Evolutionary conservation across 2,113 vertebrate genomes (phyloP), one percentile per base, ranked within the genome.

Genomic region (Engystomops pustulosus): DNA sequence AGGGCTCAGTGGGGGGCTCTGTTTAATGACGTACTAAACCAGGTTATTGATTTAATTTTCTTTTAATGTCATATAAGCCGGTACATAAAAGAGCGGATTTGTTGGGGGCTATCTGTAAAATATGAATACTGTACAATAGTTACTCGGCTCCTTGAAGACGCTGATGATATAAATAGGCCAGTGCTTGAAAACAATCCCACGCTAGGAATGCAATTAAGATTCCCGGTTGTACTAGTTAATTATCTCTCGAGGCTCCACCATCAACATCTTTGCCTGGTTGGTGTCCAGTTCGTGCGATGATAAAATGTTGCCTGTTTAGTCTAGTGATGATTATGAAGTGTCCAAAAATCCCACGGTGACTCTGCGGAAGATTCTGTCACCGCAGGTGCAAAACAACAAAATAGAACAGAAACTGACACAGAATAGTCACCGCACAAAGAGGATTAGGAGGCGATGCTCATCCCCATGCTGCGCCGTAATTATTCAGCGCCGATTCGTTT

Each of bases 201-300:
- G 60, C 72, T 55, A 78, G 1, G 44, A 77, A 78, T 69, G 62
- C 82, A 84, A 84, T 84, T 84, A 84, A 68, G 32, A 78, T 55
- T 84, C 82, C 62, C 74, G 30, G 82, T 60, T n/a, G 11, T 41
- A 84, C 8, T 84, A 84, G 72, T 84, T 84, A 69, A 84, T 84
- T 84, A 84, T 68, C 72, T 65, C 60, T 84, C 49, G 82, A 77
- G 74, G 72, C 71, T 78, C 65, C 38, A 69, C 68, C 45, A 84
- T 78, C 44, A 77, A 78, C 60, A 84, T 68, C 72, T 84, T n/a
- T 78, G 74, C 60, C 60, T 69, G 74, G 58, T 78, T 68, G 82
- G 74, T 78, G 72, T 68, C 82, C 58, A 84, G 74, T 67, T 78
- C 44, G 41, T 38, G 60, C 36, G 20, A 84, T 84, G 25, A 84